Conservation (phyloP, 2,888 invertebrate genomes). For the Sarcophaga variegata region DNA sequence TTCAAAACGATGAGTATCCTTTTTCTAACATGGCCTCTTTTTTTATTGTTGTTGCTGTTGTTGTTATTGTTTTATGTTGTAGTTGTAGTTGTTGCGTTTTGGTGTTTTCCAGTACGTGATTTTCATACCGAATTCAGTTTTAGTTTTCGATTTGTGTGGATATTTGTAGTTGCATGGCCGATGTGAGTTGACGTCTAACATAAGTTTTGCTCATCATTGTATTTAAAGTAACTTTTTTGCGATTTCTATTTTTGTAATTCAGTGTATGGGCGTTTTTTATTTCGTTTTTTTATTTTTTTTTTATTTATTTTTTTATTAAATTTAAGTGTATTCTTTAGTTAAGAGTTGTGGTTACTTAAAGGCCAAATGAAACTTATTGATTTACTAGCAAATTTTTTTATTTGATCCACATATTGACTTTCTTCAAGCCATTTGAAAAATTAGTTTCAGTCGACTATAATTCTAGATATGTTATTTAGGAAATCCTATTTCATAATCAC, state of each 20-base stretch:
- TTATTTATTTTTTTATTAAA: not conserved
- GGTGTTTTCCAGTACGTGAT: slow-evolving; percentile 65
- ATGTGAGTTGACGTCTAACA: slow-evolving; percentile 50
- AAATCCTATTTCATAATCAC: too few relatives aligned
- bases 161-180: not conserved
- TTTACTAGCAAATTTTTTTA: too few relatives aligned
- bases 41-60: slow-evolving; percentile 38
- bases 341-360: too few relatives aligned
- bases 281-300: not conserved
- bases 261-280: not conserved
- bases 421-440: too few relatives aligned
- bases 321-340: not conserved
- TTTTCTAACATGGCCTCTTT: slow-evolving; percentile 34
- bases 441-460: too few relatives aligned
- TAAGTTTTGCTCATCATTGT: slow-evolving; percentile 42
- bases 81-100: slow-evolving; percentile 46
- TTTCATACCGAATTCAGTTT: slow-evolving; percentile 61
- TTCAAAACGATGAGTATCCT: slow-evolving; percentile 26
- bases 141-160: slow-evolving; percentile 1
- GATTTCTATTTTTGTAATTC: slow-evolving; percentile 1
- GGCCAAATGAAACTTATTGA: too few relatives aligned
- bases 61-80: slow-evolving; percentile 7
- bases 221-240: slow-evolving; percentile 42
- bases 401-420: too few relatives aligned
- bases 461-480: too few relatives aligned